phyloP scores from a whole-genome alignment of 2,113 vertebrate species.

The Proteles cristata region DNA sequence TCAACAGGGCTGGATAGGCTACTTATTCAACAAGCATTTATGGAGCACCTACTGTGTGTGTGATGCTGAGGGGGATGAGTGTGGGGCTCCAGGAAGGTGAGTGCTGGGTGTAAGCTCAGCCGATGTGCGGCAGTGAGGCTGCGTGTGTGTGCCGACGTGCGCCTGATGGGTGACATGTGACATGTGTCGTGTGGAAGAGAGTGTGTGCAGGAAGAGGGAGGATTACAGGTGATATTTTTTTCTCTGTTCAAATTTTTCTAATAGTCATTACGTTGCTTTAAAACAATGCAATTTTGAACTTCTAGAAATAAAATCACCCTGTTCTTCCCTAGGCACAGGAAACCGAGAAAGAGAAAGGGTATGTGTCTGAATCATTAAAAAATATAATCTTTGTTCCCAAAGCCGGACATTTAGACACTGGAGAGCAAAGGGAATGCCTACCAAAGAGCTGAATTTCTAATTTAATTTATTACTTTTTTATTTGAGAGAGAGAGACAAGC shows the following conservation, averaged over 20 bases:
- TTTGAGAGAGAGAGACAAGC: no score
- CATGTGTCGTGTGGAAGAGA: accelerated
- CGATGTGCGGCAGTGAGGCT: accelerated
- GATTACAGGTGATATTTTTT: background rate
- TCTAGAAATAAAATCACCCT: background rate
- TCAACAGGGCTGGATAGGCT: no score
- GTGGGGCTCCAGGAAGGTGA: background rate
- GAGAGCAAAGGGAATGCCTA: background rate
- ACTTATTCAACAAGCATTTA: background rate
- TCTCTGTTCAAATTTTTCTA: background rate
- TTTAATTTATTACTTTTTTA: background rate
- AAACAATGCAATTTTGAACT: background rate
- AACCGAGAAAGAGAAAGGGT: background rate
- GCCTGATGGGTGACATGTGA: accelerated
- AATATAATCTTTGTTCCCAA: background rate
- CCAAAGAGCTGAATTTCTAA: background rate
- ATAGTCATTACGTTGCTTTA: background rate
- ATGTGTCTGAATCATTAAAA: background rate
- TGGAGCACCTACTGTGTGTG: background rate
- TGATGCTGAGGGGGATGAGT: no score
- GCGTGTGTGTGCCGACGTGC: accelerated
- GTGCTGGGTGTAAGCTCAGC: no score
- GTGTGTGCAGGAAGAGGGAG: background rate
- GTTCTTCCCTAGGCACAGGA: background rate
- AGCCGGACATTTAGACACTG: background rate